phyloP scores from a whole-genome alignment of 2,113 vertebrate genomes.

The Gymnarchus niloticus region DNA sequence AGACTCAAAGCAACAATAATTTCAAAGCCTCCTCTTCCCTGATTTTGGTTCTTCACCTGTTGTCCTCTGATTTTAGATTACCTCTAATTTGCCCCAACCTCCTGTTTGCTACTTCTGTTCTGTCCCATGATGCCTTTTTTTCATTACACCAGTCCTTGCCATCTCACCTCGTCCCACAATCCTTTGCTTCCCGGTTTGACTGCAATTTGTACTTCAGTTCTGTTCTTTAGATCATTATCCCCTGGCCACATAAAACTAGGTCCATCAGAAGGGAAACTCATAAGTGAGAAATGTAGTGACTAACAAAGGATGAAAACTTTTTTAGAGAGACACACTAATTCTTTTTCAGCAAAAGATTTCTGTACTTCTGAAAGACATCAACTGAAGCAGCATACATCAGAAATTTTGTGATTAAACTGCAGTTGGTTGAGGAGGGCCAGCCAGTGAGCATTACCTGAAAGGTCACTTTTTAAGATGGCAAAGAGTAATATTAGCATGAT shows the following conservation, averaged over 20 bases:
- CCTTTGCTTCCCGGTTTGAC: neutral
- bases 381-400: no score
- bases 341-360: neutral
- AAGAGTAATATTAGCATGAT: conserved; percentile 2
- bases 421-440: neutral
- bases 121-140: neutral
- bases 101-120: neutral
- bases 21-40: neutral
- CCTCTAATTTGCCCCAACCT: neutral
- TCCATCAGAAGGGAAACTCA: neutral
- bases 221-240: neutral
- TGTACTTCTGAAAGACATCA: neutral
- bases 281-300: neutral
- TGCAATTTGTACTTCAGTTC: neutral
- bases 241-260: neutral
- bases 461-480: neutral
- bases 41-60: neutral
- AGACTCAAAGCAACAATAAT: neutral
- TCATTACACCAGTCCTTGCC: neutral
- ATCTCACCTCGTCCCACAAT: neutral
- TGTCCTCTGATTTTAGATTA: neutral
- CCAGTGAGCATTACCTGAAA: neutral
- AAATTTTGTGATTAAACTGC: neutral
- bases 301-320: neutral
- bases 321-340: neutral